Conservation (phyloP, 2,113 vertebrate genomes). For the Euleptes europaea region DNA sequence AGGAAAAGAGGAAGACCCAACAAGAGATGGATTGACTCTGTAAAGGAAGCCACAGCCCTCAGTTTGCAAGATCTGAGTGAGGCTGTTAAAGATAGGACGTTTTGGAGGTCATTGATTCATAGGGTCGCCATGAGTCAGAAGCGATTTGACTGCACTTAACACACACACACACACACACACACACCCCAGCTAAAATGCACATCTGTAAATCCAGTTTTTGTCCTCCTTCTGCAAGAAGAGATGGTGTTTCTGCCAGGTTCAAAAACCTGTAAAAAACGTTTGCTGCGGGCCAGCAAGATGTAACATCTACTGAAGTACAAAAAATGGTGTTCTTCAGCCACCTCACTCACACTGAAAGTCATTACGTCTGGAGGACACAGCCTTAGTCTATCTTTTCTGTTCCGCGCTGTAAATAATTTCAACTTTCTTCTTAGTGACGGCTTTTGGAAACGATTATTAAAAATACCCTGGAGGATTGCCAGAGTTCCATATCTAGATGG, state of each 20-base stretch:
- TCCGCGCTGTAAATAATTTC: not conserved
- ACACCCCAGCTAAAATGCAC: not conserved
- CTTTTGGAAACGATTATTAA: not conserved
- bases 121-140: too few relatives aligned
- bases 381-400: not conserved
- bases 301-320: not conserved
- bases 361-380: not conserved
- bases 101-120: too few relatives aligned
- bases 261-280: not conserved
- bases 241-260: not conserved
- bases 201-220: not conserved
- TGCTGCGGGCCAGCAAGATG: not conserved
- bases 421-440: not conserved
- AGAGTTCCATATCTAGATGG: conserved; percentile 12
- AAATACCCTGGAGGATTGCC: conserved; percentile 25
- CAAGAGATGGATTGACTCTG: too few relatives aligned
- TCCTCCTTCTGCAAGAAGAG: not conserved
- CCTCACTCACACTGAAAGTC: not conserved
- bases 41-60: too few relatives aligned
- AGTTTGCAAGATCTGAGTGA: too few relatives aligned
- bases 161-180: too few relatives aligned
- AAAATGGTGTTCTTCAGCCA: not conserved
- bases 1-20: too few relatives aligned
- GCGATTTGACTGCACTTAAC: too few relatives aligned
- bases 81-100: too few relatives aligned